Percentiles rank a stretch among this genome's conserved stretches.
These are phyloP conservation scores for Holothuria leucospilota DNA, from an alignment of 53 echinoderm and acorn worm genomes.

Conservation along the genomic window DNA sequence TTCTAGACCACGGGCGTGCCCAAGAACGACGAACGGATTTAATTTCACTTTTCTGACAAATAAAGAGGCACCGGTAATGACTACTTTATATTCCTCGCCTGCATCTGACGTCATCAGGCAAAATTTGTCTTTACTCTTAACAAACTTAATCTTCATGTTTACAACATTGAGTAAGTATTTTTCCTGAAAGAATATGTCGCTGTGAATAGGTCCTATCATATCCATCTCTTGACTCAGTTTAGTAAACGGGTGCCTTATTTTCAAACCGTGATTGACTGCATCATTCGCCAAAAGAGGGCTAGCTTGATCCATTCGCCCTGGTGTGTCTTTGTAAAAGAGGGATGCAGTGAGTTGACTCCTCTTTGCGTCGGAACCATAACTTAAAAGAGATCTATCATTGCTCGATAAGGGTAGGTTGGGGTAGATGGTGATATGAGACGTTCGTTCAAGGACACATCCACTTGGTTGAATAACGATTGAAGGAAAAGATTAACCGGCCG, in stretches of 20 bases:
- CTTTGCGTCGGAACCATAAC: constrained; percentile 65
- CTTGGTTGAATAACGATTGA: constrained; percentile 1
- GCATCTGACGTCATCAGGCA: constrained; percentile 71
- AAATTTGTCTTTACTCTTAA: constrained; percentile 69
- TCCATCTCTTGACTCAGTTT: constrained; percentile 21
- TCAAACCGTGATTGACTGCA: neutral
- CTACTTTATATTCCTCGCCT: constrained; percentile 59
- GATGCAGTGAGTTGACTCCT: neutral
- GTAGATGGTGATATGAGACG: too few species aligned
- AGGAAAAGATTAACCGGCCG: constrained; percentile 57
- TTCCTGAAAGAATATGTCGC: constrained; percentile 75
- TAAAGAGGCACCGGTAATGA: constrained; percentile 62
- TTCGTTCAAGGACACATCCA: too few species aligned
- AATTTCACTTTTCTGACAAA: constrained; percentile 47
- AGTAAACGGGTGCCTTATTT: constrained; percentile 11
- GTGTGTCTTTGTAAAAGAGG: constrained; percentile 33
- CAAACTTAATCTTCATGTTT: constrained; percentile 71
- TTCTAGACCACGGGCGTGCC: constrained; percentile 53
- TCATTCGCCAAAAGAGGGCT: neutral
- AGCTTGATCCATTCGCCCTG: constrained; percentile 35
- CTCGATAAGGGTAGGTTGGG: too few species aligned
- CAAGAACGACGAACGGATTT: constrained; percentile 68
- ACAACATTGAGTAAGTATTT: constrained; percentile 68
- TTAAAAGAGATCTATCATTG: constrained; percentile 54
- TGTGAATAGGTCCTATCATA: constrained; percentile 51